Evolutionary conservation across 2,888 invertebrate genomes (phyloP).

Genomic region (Phymatocera aterrima): DNA sequence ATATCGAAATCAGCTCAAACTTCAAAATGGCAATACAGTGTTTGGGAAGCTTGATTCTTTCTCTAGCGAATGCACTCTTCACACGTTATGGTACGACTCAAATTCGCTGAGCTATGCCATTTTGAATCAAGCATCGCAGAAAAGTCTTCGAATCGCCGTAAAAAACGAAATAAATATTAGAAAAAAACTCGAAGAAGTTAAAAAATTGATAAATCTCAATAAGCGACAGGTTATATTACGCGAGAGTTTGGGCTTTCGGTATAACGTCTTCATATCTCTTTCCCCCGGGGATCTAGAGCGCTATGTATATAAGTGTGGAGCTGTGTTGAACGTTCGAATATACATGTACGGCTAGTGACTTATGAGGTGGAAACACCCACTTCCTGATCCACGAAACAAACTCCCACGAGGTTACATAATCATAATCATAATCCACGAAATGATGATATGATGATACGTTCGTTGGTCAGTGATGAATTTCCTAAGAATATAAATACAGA

Average conservation of each 20-base stretch:
- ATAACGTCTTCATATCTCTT: conserved; percentile 65
- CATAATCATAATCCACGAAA: conserved; percentile 24
- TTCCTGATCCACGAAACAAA: conserved; percentile 63
- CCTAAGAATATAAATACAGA: conserved; percentile 4
- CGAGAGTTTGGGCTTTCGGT: not conserved
- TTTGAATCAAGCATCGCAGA: too few relatives aligned
- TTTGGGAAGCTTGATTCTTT: too few relatives aligned
- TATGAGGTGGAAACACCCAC: conserved; percentile 67
- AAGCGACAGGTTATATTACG: not conserved
- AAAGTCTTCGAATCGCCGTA: too few relatives aligned
- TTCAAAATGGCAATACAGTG: too few relatives aligned
- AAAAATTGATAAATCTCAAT: not conserved
- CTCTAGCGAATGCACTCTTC: too few relatives aligned
- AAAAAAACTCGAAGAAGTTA: not conserved
- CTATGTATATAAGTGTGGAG: conserved; percentile 34
- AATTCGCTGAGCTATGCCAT: too few relatives aligned
- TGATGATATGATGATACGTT: conserved; percentile 48
- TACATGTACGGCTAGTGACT: conserved; percentile 65
- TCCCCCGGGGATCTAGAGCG: conserved; percentile 51
- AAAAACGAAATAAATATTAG: not conserved
- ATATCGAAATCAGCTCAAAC: too few relatives aligned
- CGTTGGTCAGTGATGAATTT: conserved; percentile 55
- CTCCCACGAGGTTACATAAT: conserved; percentile 56
- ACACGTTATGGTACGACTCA: too few relatives aligned
- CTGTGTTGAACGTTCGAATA: not conserved